Evolutionary conservation across 2,888 invertebrate genomes (phyloP).

Genomic region (Rhopalosiphum nymphaeae): DNA sequence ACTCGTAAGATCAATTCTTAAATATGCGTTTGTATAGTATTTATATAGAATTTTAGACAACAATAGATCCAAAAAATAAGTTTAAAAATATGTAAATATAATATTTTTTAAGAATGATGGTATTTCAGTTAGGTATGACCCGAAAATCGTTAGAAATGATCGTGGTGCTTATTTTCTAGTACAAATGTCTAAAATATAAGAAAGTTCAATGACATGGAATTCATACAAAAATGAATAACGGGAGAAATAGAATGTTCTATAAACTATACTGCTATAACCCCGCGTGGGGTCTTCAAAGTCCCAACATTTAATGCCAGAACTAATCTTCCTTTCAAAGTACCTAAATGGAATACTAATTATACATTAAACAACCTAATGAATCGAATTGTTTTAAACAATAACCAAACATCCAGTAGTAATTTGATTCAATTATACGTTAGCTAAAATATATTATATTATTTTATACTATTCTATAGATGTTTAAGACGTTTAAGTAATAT

Average conservation of each 20-base stretch:
- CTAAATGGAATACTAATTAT: background rate
- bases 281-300: background rate
- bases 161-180: background rate
- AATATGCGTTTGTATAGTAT: background rate
- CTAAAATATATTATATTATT: background rate
- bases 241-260: background rate
- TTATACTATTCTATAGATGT: background rate
- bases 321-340: background rate
- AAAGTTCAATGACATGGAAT: background rate
- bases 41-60: background rate
- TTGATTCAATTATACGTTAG: background rate
- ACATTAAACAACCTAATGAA: background rate
- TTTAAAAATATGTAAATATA: background rate
- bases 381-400: background rate
- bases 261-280: background rate
- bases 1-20: background rate
- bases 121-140: background rate
- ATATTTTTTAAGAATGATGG: background rate
- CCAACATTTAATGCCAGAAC: background rate
- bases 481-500: background rate
- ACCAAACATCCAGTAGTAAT: background rate
- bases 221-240: background rate
- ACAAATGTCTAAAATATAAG: background rate
- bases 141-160: background rate
- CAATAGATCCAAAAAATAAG: background rate